Evolutionary conservation across 2,888 invertebrate genomes (phyloP).

Genomic region (Odontomyia ornata): DNA sequence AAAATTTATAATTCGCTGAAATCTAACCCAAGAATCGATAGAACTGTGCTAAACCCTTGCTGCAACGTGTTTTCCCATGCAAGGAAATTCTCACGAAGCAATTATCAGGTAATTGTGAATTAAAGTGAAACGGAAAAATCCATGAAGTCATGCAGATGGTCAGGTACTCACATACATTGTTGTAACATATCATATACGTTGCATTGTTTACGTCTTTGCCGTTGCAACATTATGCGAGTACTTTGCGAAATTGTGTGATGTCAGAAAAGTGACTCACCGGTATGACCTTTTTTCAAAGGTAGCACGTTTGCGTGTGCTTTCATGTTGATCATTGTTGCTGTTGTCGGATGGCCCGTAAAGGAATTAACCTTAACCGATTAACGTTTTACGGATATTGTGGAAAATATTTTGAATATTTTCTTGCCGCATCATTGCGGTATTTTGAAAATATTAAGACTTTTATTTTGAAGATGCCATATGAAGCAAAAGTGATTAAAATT

Average conservation of each 20-base stretch:
- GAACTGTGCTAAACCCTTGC: no score
- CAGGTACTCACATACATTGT: background rate
- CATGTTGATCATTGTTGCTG: no score
- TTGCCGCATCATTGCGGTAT: background rate
- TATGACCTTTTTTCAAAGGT: constrained; percentile 14
- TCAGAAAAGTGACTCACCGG: constrained; percentile 5
- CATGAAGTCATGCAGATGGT: background rate
- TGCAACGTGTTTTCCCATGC: no score
- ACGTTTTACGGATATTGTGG: constrained; percentile 13
- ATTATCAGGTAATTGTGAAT: background rate
- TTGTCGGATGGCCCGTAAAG: background rate
- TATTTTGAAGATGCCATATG: no score
- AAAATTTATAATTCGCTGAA: no score
- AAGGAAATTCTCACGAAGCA: background rate
- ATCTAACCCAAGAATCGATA: no score
- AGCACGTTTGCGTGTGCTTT: constrained; percentile 7
- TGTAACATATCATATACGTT: background rate
- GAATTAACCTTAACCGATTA: constrained; percentile 34
- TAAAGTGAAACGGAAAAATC: background rate
- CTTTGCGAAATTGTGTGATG: constrained; percentile 8
- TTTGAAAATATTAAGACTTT: no score
- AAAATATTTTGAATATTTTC: background rate
- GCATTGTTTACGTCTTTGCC: constrained; percentile 5
- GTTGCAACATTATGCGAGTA: background rate
- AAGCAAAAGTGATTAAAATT: no score